Conservation (phyloP, 2,113 vertebrate species). For the Acanthisitta chloris region DNA sequence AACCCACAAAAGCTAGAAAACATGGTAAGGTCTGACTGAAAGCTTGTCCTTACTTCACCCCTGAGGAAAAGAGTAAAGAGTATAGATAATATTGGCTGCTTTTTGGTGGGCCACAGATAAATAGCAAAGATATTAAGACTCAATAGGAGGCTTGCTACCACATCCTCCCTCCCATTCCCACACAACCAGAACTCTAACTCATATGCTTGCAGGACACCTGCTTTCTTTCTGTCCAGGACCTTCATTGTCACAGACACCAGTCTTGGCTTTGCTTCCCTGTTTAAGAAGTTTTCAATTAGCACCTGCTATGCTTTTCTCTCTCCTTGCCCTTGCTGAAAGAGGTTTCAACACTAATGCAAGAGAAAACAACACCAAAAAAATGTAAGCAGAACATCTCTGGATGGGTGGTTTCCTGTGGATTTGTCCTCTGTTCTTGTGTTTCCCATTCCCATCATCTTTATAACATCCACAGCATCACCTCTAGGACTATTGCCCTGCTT, state of each 20-base stretch:
- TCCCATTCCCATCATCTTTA: not conserved
- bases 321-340: not conserved
- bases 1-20: conserved; percentile 41
- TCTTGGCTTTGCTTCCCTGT: not conserved
- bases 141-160: not conserved
- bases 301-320: not conserved
- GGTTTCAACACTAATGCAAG: not conserved
- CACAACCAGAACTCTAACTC: not conserved
- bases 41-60: conserved; percentile 51
- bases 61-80: not conserved
- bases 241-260: not conserved
- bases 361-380: not conserved
- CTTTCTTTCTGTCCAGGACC: not conserved
- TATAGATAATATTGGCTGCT: not conserved
- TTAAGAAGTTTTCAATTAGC: not conserved
- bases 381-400: not conserved
- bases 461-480: not conserved
- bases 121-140: not conserved
- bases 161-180: not conserved
- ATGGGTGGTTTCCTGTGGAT: not conserved
- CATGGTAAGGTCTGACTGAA: not conserved
- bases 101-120: not conserved
- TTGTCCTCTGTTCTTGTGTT: not conserved
- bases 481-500: no score
- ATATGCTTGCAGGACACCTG: not conserved